phyloP scores from a whole-genome alignment of 2,113 vertebrate species.

The Lampris megalopsis region DNA sequence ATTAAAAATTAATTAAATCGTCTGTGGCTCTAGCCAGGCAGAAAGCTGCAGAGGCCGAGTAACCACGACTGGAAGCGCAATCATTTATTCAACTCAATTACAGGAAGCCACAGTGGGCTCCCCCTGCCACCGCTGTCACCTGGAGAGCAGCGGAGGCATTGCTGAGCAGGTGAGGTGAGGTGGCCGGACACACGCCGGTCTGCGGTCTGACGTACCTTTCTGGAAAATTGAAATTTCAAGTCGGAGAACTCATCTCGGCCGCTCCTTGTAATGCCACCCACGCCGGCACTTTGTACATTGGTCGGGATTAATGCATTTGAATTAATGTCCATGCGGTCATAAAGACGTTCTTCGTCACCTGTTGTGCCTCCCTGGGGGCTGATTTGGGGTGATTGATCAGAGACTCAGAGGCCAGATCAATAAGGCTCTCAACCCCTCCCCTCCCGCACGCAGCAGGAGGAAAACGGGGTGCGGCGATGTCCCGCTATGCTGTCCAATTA shows the following conservation, averaged over 20 bases:
- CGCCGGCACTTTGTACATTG: not conserved
- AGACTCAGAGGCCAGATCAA: slow-evolving; percentile 78
- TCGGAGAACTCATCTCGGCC: slow-evolving; percentile 18
- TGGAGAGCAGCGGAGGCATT: slow-evolving; percentile 41
- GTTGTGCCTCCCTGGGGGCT: slow-evolving; percentile 62
- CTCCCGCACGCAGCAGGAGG: slow-evolving; percentile 46
- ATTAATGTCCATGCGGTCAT: slow-evolving; percentile 60
- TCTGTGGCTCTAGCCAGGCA: slow-evolving; percentile 78
- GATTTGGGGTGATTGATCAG: slow-evolving; percentile 81
- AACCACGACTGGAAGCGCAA: slow-evolving; percentile 71
- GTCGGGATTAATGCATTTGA: slow-evolving; percentile 59
- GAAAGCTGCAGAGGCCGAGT: slow-evolving; percentile 74
- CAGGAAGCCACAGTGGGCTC: slow-evolving; percentile 68
- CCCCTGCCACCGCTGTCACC: slow-evolving; percentile 64
- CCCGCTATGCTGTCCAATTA: slow-evolving; percentile 78
- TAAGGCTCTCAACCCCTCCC: slow-evolving; percentile 76
- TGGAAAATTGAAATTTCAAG: slow-evolving; percentile 21
- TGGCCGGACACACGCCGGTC: not conserved
- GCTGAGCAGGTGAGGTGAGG: not conserved
- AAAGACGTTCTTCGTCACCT: slow-evolving; percentile 75
- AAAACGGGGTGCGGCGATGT: slow-evolving; percentile 68
- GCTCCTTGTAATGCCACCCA: slow-evolving; percentile 48
- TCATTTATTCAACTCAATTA: slow-evolving; percentile 84
- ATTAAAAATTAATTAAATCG: slow-evolving; percentile 86
- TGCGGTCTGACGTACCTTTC: not conserved